Evolutionary conservation across 2,888 invertebrate genomes (phyloP).

Genomic region (Sturmia bella): DNA sequence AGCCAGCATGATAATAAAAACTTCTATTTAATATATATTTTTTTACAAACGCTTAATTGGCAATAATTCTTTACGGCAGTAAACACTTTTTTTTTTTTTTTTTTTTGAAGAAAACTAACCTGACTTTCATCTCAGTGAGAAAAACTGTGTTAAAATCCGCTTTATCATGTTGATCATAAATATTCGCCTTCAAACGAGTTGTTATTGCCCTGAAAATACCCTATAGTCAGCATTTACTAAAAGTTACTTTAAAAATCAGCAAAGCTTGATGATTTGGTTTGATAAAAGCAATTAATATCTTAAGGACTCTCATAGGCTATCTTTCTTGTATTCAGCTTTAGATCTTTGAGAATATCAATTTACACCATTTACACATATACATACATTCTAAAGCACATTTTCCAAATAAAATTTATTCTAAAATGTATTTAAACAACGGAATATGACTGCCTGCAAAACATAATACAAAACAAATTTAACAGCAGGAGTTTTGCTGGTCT

Average conservation of each 20-base stretch:
- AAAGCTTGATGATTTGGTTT: neutral
- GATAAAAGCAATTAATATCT: neutral
- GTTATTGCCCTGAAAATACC: neutral
- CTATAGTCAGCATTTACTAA: neutral
- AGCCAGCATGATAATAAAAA: slow-evolving; percentile 12
- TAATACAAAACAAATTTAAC: no score
- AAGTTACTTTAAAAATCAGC: neutral
- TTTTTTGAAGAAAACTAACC: slow-evolving; percentile 20
- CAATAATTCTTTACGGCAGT: slow-evolving; percentile 29
- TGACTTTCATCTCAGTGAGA: slow-evolving; percentile 8
- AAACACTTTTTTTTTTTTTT: slow-evolving; percentile 25
- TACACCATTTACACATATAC: no score
- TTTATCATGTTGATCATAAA: neutral
- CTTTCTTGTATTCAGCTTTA: no score
- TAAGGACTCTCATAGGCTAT: no score
- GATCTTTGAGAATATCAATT: no score
- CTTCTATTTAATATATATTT: neutral
- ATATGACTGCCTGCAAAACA: no score
- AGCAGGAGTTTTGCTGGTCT: no score
- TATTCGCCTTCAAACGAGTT: neutral
- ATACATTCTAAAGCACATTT: no score
- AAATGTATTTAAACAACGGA: no score
- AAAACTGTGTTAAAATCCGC: neutral
- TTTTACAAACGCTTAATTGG: slow-evolving; percentile 26
- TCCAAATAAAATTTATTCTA: no score